Base-by-base conservation (phyloP, 2,888 invertebrate genomes). In the Ectropis crepuscularia region DNA sequence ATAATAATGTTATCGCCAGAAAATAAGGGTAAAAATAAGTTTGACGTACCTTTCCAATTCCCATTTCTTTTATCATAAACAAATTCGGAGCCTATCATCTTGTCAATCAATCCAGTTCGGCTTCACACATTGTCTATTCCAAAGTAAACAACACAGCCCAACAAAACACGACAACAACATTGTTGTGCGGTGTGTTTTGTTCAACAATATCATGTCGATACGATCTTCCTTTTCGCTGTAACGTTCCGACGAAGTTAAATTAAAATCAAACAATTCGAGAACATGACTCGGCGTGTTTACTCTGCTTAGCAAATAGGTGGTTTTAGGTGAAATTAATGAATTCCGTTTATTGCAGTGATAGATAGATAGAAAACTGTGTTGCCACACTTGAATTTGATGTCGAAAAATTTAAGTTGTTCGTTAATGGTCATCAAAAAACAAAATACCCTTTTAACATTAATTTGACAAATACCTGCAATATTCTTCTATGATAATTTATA, bases 241-340 rank as follows among this genome's bases (percentile, higher is more conserved):
- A 46, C 57, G 45, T 16, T 48, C 50, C 51, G 63, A 5, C 11
- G 16, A 63, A 63, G 59, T 59, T 63, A 55, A 55, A 63, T 63
- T 63, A 59, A 55, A 63, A 63, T 59, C 59, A 63, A 63, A 59
- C 63, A 59, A 50, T 54, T 46, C 37, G 39, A 28, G 53, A 50
- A 51, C 47, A 42, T 49, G 54, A 38, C 37, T 46, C 45, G 42
- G 54, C 45, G 38, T 55, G 28, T 47, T 63, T 53, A 48, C 47
- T 9, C 41, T 38, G 38, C 47, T 53, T 45, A 36, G 48, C 45
- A 42, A 53, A 53, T 58, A 49, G 12, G 46, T 50, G 6, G n/a
- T 12, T 8, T 41, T 42, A 41, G 41, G 50, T 57, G 47, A 46
- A 45, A 39, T 53, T 42, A 36, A 36, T 49, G 11, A 48, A 42